phyloP scores from a whole-genome alignment of 1,140 invertebrate genomes.

The Globodera rostochiensis region DNA sequence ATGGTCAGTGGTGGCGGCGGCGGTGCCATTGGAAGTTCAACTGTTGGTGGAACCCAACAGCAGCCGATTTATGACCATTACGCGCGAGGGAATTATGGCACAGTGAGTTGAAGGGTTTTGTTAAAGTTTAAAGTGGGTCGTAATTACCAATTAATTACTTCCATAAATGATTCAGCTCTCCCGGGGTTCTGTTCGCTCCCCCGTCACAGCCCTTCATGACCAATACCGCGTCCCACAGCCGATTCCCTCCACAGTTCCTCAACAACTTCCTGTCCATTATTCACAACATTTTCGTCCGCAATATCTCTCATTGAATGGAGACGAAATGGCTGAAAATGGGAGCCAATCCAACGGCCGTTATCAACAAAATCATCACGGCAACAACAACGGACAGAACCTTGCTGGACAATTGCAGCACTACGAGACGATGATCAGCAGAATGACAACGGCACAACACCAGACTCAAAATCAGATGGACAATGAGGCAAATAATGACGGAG shows the following conservation, averaged over 20 bases:
- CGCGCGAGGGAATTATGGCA: slow-evolving; percentile 18
- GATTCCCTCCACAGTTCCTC: slow-evolving; percentile 2
- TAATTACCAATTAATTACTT: too few relatives aligned
- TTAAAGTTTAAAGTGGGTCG: too few relatives aligned
- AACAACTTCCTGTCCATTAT: neutral
- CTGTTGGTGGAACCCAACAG: slow-evolving; percentile 13
- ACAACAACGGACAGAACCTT: neutral
- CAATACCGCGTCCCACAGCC: neutral
- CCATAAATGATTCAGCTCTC: neutral
- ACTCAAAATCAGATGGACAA: neutral
- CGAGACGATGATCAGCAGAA: neutral
- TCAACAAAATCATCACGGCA: neutral
- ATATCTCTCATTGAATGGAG: neutral
- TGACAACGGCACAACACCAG: neutral
- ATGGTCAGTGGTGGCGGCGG: slow-evolving; percentile 8
- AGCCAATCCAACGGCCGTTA: neutral
- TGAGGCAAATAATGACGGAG: neutral
- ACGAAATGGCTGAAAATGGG: neutral
- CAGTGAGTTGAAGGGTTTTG: neutral
- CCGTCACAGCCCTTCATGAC: neutral
- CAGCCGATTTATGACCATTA: slow-evolving; percentile 35
- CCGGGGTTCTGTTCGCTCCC: neutral
- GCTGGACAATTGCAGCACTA: neutral
- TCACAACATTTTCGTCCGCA: neutral
- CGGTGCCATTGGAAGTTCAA: neutral